phyloP scores from a whole-genome alignment of 2,888 invertebrate species.

The Amiota minor region DNA sequence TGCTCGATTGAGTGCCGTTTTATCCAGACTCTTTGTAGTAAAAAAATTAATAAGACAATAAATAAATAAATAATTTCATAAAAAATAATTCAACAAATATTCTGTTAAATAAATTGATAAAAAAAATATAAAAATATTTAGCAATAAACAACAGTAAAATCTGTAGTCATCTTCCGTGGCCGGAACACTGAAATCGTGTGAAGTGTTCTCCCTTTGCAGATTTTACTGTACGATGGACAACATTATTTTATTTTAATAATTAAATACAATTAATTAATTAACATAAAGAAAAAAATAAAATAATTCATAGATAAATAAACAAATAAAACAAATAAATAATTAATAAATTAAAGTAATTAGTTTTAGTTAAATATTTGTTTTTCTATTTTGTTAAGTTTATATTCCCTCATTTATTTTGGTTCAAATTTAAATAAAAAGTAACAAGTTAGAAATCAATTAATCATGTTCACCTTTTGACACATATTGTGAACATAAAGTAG shows the following conservation, averaged over 20 bases:
- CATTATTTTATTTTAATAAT: no score
- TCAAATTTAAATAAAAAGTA: not conserved
- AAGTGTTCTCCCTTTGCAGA: no score
- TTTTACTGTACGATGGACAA: no score
- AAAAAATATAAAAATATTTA: not conserved
- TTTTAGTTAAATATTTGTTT: not conserved
- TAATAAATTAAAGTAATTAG: not conserved
- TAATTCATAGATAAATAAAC: not conserved
- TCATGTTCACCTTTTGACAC: constrained; percentile 55
- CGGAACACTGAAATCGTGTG: no score
- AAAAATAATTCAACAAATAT: no score
- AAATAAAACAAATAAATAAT: constrained; percentile 14
- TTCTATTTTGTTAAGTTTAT: not conserved
- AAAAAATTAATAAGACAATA: no score
- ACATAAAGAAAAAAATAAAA: not conserved
- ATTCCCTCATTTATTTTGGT: not conserved
- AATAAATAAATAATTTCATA: no score
- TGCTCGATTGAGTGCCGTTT: no score
- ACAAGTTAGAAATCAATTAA: not conserved
- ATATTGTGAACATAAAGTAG: constrained; percentile 48
- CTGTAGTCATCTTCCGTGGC: no score
- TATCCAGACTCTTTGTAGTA: no score
- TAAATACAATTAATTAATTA: no score
- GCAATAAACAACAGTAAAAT: no score
- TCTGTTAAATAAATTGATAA: not conserved